Base-by-base conservation (phyloP, 2,113 vertebrate genomes). In the Atrichornis clamosus region DNA sequence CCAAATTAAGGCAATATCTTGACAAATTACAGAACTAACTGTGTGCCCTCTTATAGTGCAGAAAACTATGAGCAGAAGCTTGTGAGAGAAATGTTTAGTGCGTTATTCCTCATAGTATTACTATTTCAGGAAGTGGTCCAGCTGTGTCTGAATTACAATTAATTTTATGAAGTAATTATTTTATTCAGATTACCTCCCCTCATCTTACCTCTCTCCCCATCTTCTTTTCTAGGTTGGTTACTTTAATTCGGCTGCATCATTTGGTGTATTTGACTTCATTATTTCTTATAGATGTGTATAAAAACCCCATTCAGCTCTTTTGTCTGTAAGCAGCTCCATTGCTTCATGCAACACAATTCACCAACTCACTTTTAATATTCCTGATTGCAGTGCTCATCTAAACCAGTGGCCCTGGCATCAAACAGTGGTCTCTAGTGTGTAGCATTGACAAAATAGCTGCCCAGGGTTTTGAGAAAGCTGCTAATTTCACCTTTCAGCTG, bases 361-460 rank as follows among this genome's bases (percentile, higher is more conserved):
- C 55, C 78, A 94, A 62, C 89, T 94, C 87, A 70, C 72, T 95
- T 97, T 95, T 91, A 93, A 97, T 95, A 84, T 64, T 89, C 62
- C 73, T 96, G 94, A 97, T 96, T 97, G 96, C 93, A 95, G 81
- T 91, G 95, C 79, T 97, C 93, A 84, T 97, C 91, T 95, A 92
- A 94, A 84, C 91, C 93, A 83, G 88, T 75, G 85, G 80, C 82
- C 92, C 82, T 96, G 88, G 86, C 82, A 95, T 94, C 89, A 97
- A 96, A 92, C 89, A 93, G 84, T 91, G 85, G 91, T 94, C 91
- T 96, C 85, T 93, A 96, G 95, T 84, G 27, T 85, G 87, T 90
- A 95, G 90, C 96, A 96, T 77, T 83, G 93, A 97, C 87, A 93
- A 88, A 96, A 63, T 95, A 88, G 96, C 85, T 95, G 96, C 97